Evolutionary conservation across 2,797 vertebrate genomes (phyloP).

Genomic region (Catamblyrhynchus diadema): DNA sequence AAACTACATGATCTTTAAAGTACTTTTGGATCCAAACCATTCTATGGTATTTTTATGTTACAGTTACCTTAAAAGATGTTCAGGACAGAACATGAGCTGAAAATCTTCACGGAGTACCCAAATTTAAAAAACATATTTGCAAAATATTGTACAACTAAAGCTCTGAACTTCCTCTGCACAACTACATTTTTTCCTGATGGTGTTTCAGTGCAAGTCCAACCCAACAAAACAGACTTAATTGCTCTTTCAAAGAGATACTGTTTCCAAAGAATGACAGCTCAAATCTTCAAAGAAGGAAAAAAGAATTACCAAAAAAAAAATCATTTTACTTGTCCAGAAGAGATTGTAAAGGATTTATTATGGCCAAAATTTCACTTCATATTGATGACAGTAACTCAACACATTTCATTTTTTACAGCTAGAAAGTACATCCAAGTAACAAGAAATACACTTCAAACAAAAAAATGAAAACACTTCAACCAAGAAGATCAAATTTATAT

Average conservation of each 20-base stretch:
- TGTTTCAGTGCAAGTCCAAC: background rate
- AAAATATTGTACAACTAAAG: background rate
- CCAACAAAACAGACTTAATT: background rate
- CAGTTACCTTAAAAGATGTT: background rate
- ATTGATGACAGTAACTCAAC: background rate
- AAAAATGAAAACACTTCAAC: background rate
- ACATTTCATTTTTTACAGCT: background rate
- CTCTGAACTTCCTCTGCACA: background rate
- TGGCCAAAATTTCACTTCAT: background rate
- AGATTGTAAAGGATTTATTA: background rate
- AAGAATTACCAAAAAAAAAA: background rate
- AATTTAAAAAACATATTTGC: background rate
- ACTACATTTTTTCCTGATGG: background rate
- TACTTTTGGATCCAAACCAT: background rate
- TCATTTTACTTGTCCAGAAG: background rate
- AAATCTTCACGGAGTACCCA: background rate
- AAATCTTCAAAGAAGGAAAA: background rate
- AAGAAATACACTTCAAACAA: background rate
- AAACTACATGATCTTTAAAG: background rate
- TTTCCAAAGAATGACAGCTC: background rate
- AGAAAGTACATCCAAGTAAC: slow-evolving; percentile 10
- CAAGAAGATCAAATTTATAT: background rate
- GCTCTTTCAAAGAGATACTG: background rate
- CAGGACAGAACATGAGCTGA: background rate
- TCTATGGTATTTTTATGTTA: background rate